Evolutionary conservation across 2,888 invertebrate species (phyloP), one percentile per base, ranked within the genome.

Genomic region (Polymixis flavicincta): DNA sequence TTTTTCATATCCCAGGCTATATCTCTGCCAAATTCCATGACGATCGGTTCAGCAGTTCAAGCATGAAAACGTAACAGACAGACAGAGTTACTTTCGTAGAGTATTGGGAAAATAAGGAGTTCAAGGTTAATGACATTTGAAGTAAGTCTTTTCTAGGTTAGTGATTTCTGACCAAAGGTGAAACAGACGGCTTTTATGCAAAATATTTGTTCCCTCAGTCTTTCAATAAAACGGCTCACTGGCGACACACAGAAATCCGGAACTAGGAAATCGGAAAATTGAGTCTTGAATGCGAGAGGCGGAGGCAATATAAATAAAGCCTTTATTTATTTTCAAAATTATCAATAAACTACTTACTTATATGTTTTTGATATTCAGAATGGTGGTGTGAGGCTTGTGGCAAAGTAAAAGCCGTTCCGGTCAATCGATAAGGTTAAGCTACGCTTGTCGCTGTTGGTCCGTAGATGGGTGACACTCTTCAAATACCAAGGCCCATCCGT

Each of bases 141-240:
- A 59, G 19, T 50, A 45, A 32, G 19, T 7, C 2, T 19, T 54
- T 61, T 74, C 9, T 17, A 63, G 4, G 19, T 37, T 17, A 48
- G 0, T 48, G 17, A 14, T 19, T 19, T 37, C 9, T 74, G 32
- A 74, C 9, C 65, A 52, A 22, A 32, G 45, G 52, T 48, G 32
- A 60, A 75, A 32, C 42, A 66, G 17, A 17, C 59, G 45, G 22
- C 42, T 50, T 64, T 17, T 54, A 54, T 54, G 60, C 45, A 52
- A 45, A 60, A 75, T 66, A 76, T 76, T 75, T 75, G 37, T 75
- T 60, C 65, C 65, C 22, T 32, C 50, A 25, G 32, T 60, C 52
- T 76, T 75, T 65, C 55, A 64, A 74, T 57, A 28, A 48, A 75
- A 22, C 5, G 59, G 25, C 19, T 54, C 65, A 75, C 75, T 76